phyloP scores from a whole-genome alignment of 2,888 invertebrate genomes.

The Noctua pronuba region DNA sequence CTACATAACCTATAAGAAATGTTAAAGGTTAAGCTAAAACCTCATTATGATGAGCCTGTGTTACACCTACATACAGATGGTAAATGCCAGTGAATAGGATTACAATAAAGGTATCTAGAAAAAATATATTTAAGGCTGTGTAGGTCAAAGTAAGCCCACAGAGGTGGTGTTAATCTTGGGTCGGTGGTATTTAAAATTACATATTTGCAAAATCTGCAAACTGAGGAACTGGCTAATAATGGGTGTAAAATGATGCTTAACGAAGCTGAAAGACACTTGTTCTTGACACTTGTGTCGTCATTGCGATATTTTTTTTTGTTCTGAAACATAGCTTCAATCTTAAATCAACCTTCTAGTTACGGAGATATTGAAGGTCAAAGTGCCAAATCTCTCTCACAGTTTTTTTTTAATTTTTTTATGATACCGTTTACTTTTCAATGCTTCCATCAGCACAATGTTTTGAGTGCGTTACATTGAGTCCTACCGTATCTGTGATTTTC shows the following conservation, averaged over 20 bases:
- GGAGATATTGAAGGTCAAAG: background rate
- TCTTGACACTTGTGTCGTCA: no score
- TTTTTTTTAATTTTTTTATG: no score
- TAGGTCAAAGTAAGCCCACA: background rate
- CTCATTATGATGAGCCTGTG: conserved; percentile 6
- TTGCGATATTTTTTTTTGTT: no score
- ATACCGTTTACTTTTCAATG: no score
- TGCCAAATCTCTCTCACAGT: no score
- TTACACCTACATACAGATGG: background rate
- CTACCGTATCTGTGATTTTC: no score
- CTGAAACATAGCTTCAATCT: no score
- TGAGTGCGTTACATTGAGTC: no score
- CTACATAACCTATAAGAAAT: conserved; percentile 30
- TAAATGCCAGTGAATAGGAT: conserved; percentile 24
- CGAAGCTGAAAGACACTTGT: no score
- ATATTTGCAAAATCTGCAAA: background rate
- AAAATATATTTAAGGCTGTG: background rate
- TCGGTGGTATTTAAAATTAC: background rate
- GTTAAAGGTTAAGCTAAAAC: conserved; percentile 37
- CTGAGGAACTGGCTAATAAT: no score
- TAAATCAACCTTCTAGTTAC: background rate
- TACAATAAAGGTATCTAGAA: background rate
- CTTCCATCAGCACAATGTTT: no score
- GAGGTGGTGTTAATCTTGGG: background rate
- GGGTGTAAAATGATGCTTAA: no score